A percentile compares a stretch with the other conserved stretches of the same genome.
Conservation (phyloP, 1,140 invertebrate genomes). For the Neodiprion fabricii region DNA sequence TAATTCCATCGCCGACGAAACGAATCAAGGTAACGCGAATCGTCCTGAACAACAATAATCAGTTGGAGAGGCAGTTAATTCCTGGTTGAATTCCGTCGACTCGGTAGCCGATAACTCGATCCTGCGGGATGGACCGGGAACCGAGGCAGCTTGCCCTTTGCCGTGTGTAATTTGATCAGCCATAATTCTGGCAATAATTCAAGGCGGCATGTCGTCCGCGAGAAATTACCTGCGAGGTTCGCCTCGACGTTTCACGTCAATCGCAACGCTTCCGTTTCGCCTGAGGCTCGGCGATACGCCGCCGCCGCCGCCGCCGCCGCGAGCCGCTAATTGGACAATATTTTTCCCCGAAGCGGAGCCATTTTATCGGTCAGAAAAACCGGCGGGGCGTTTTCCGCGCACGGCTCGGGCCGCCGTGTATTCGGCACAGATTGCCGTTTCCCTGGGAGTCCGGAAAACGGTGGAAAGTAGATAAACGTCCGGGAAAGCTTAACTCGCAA, state of each 20-base stretch:
- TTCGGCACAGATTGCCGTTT: slow-evolving; percentile 34
- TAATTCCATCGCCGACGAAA: too few relatives aligned
- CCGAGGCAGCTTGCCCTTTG: neutral
- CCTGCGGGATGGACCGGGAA: neutral
- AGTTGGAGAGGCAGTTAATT: neutral
- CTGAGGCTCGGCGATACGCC: neutral
- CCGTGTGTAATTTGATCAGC: neutral
- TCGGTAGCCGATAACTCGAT: neutral
- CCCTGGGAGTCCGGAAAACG: slow-evolving; percentile 17
- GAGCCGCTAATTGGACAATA: neutral
- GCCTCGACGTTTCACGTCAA: too few relatives aligned
- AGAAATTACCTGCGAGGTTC: too few relatives aligned
- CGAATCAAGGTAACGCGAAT: too few relatives aligned
- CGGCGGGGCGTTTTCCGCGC: neutral
- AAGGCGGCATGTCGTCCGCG: neutral
- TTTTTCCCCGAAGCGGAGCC: neutral
- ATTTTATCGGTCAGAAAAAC: neutral
- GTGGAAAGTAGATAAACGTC: slow-evolving; percentile 44
- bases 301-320: neutral
- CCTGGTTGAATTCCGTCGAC: neutral
- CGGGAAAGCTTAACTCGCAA: slow-evolving; percentile 39
- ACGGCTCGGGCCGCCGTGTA: slow-evolving; percentile 10
- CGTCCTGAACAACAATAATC: too few relatives aligned
- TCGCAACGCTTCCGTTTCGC: neutral
- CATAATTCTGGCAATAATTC: slow-evolving; percentile 5